Base-by-base conservation (phyloP, 2,888 invertebrate genomes). In the Exephanes ischioxanthus region DNA sequence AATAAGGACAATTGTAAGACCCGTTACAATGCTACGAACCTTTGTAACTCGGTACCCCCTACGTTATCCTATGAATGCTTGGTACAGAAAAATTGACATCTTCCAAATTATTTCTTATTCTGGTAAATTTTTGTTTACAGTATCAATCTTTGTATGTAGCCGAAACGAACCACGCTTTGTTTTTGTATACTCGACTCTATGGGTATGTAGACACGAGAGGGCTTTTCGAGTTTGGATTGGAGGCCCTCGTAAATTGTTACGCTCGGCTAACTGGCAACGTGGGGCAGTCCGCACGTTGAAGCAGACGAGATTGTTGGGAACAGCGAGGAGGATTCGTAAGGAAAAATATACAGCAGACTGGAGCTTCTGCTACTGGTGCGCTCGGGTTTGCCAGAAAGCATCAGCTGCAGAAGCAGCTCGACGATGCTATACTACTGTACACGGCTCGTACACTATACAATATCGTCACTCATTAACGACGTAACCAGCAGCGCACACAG, bases 191-290 rank as follows among this genome's bases (percentile, higher is more conserved):
- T 51, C 30, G 1, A 6, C 76, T 81, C n/a, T 9, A 53, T 61
- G 71, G 53, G 68, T 73, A 85, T 72, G 51, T 79, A 82, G 67
- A 66, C 66, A 70, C 70, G 58, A 72, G 72, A 67, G 53, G 66
- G 76, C 61, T 61, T 81, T 55, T 72, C 45, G 71, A 37, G 71
- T 75, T 81, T 81, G 58, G 70, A 85, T 71, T 66, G 48, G 48
- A 73, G 81, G 68, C 78, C 77, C 86, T 86, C 88, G 83, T 88
- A 86, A 88, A 88, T 88, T 87, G 83, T 85, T 82, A 82, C 77
- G 80, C 80, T 88, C 75, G 81, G 77, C 81, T 80, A 79, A 80
- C 81, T 7, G 55, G 78, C 82, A 71, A 78, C 67, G 78, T 75
- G 79, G 51, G 78, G 33, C 48, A 63, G 48, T 58, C 58, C 58